Percentiles rank a stretch among this genome's conserved stretches.
Conservation (phyloP, 2,888 invertebrate species). For the Polietes domitor region DNA sequence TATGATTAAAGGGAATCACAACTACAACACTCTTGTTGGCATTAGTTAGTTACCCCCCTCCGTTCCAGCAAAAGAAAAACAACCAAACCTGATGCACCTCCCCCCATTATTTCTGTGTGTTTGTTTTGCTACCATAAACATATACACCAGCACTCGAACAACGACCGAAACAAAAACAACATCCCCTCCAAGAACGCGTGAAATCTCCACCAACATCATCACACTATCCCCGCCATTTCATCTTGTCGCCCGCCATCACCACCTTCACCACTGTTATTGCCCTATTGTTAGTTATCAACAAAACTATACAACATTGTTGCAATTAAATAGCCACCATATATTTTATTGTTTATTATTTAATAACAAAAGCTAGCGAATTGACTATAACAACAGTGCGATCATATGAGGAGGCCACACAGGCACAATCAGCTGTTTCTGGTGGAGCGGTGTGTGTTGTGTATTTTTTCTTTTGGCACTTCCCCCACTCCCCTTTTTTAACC, state of each 20-base stretch:
- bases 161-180: not conserved
- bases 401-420: slow-evolving; percentile 43
- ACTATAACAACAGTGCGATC: slow-evolving; percentile 33
- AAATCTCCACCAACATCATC: not conserved
- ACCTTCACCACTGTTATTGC: too few relatives aligned
- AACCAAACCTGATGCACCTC: not conserved
- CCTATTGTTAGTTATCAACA: not conserved
- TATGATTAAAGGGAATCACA: too few relatives aligned
- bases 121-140: not conserved
- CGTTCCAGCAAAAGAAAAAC: too few relatives aligned
- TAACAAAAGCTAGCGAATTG: slow-evolving; percentile 41
- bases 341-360: slow-evolving; percentile 45
- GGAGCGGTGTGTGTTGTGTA: slow-evolving; percentile 27
- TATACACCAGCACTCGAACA: not conserved
- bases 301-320: not conserved
- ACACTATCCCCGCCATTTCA: not conserved
- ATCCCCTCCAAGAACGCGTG: not conserved
- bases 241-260: not conserved
- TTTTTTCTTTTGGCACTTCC: slow-evolving; percentile 23
- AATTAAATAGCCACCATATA: slow-evolving; percentile 38
- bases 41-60: too few relatives aligned
- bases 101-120: not conserved
- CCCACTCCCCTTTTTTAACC: slow-evolving; percentile 1
- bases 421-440: slow-evolving; percentile 63
- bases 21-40: too few relatives aligned